phyloP scores from a whole-genome alignment of 2,888 invertebrate genomes.

The Saturnia pavonia region DNA sequence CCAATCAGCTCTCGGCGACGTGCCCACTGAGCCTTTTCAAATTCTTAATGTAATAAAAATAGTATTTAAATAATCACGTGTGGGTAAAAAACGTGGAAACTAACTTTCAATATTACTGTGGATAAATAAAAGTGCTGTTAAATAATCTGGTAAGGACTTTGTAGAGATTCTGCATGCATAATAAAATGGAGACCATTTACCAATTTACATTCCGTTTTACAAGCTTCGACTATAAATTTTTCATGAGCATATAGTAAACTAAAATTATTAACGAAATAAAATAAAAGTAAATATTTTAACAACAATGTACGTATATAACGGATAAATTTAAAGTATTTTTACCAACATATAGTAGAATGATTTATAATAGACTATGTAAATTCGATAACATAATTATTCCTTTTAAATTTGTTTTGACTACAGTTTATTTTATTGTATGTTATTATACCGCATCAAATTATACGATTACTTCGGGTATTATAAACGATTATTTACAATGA shows the following conservation, averaged over 20 bases:
- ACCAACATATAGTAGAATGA: background rate
- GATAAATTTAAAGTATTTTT: background rate
- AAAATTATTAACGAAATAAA: background rate
- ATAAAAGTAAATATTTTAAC: background rate
- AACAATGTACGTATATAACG: background rate
- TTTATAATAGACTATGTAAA: background rate
- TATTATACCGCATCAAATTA: background rate
- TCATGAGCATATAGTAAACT: background rate
- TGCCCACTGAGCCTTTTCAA: slow-evolving; percentile 36
- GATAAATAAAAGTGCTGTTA: background rate
- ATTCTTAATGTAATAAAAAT: background rate
- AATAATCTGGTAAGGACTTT: background rate
- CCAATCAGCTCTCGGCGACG: slow-evolving; percentile 47
- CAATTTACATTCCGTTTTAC: background rate
- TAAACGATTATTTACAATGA: background rate
- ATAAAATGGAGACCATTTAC: background rate
- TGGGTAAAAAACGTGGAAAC: background rate
- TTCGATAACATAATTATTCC: background rate
- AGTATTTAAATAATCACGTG: background rate
- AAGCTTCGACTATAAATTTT: background rate
- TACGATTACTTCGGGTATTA: background rate
- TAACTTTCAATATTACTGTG: background rate
- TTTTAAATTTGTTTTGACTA: background rate
- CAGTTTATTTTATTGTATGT: background rate
- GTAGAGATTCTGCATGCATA: background rate